Evolutionary conservation across 2,888 invertebrate species (phyloP).

Genomic region (Caenorhabditis uteleia): DNA sequence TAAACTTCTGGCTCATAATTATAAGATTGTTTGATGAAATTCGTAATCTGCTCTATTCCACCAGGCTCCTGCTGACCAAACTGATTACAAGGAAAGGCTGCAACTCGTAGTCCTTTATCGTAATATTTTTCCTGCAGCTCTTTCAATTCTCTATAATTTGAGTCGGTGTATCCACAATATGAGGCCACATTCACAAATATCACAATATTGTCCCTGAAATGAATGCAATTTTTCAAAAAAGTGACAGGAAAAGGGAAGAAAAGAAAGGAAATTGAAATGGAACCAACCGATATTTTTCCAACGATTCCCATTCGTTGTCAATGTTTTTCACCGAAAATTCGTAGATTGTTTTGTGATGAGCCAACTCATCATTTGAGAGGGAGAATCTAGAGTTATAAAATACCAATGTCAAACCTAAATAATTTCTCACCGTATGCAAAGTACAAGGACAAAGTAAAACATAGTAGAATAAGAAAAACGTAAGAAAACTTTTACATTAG

Average conservation of each 20-base stretch:
- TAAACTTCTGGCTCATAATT: slow-evolving; percentile 73
- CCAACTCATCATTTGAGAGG: no score
- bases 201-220: slow-evolving; percentile 80
- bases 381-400: no score
- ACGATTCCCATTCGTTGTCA: slow-evolving; percentile 81
- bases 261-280: background rate
- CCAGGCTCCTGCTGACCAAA: slow-evolving; percentile 80
- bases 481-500: no score
- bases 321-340: slow-evolving; percentile 77
- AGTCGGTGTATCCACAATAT: slow-evolving; percentile 81
- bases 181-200: slow-evolving; percentile 86
- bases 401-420: no score
- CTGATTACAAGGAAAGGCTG: slow-evolving; percentile 88
- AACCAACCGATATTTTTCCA: slow-evolving; percentile 78
- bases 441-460: no score
- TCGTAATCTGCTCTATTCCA: slow-evolving; percentile 77
- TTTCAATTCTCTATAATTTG: slow-evolving; percentile 81
- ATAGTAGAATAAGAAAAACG: no score
- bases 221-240: no score
- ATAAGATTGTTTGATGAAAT: slow-evolving; percentile 71
- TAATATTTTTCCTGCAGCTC: slow-evolving; percentile 78
- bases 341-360: slow-evolving; percentile 43
- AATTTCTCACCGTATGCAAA: no score
- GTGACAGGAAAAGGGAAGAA: slow-evolving; percentile 4
- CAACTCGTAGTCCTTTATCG: slow-evolving; percentile 80